A percentile compares a stretch with the other conserved stretches of the same genome.
These are phyloP conservation scores for Drosophila jambulina DNA, from an alignment of 1,140 invertebrate genomes.

Conservation along the genomic window DNA sequence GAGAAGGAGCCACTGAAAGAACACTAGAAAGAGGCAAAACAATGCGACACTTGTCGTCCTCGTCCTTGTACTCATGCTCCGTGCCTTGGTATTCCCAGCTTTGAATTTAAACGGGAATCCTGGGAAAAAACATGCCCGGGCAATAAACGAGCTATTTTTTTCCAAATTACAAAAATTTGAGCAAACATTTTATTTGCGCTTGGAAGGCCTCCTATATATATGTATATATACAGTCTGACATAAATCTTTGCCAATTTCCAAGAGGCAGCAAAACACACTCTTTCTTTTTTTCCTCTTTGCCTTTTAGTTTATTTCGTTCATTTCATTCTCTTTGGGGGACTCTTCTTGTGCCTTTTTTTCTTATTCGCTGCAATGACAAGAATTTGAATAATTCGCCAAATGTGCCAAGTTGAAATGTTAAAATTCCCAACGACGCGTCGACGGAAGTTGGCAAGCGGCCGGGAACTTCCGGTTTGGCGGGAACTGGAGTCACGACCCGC, in stretches of 20 bases:
- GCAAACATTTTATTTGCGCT: constrained; percentile 80
- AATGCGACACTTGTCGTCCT: constrained; percentile 40
- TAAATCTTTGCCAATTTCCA: constrained; percentile 75
- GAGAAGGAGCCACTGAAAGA: neutral
- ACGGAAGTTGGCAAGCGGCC: constrained; percentile 72
- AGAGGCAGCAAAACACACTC: constrained; percentile 20
- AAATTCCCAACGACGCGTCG: constrained; percentile 69
- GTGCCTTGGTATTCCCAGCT: constrained; percentile 1
- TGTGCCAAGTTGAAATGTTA: constrained; percentile 84
- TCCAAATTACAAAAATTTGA: constrained; percentile 81
- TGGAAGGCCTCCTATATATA: constrained; percentile 18
- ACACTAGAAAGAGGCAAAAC: constrained; percentile 27
- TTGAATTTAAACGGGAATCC: constrained; percentile 58
- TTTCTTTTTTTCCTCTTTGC: constrained; percentile 4
- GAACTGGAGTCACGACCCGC: constrained; percentile 74
- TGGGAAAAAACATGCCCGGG: constrained; percentile 54
- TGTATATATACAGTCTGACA: constrained; percentile 30
- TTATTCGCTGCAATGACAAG: constrained; percentile 73
- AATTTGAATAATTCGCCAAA: constrained; percentile 82
- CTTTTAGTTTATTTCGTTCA: constrained; percentile 56
- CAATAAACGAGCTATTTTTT: constrained; percentile 77
- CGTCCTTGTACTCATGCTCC: neutral
- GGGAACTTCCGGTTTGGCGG: constrained; percentile 72
- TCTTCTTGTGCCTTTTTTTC: constrained; percentile 17
- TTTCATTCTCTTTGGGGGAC: constrained; percentile 22